A percentile compares a stretch with the other conserved stretches of the same genome.
These are phyloP conservation scores for Idaea straminata DNA, from an alignment of 2,888 invertebrate genomes.

Conservation along the genomic window DNA sequence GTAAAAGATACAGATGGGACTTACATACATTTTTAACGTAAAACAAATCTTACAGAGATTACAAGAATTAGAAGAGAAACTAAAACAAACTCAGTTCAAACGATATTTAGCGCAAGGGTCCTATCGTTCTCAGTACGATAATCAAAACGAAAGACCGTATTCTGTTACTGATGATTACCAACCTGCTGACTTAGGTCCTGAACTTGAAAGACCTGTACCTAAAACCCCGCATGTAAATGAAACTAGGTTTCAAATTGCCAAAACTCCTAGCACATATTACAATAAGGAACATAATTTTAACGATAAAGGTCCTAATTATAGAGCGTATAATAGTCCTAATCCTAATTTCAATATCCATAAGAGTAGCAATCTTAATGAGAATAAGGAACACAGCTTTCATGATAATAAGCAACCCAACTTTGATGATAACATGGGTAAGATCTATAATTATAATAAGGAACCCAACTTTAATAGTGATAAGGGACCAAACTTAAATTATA, in stretches of 20 bases:
- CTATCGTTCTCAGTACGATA: conserved; percentile 55
- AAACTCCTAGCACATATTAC: not conserved
- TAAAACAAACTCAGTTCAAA: conserved; percentile 69
- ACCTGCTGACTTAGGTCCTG: not conserved
- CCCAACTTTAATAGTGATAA: not conserved
- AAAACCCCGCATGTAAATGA: not conserved
- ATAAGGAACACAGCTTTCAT: not conserved
- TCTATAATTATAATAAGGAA: not conserved
- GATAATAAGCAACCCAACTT: too few species aligned
- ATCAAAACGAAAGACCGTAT: conserved; percentile 64
- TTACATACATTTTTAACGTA: not conserved
- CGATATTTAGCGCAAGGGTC: conserved; percentile 61
- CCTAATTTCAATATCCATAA: conserved; percentile 21
- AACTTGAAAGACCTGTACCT: not conserved
- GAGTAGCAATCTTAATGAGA: not conserved
- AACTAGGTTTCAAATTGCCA: not conserved
- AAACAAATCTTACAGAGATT: conserved; percentile 47
- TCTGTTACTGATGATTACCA: conserved; percentile 29
- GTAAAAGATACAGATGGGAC: not conserved
- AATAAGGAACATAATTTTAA: not conserved
- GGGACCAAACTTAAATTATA: not conserved
- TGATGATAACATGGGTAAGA: too few species aligned
- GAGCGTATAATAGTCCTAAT: conserved; percentile 41
- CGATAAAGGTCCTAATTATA: not conserved
- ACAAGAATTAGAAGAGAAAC: conserved; percentile 70